A percentile compares a stretch with the other conserved stretches of the same genome.
Conservation (phyloP, 2,888 invertebrate genomes). For the Limulus polyphemus region DNA sequence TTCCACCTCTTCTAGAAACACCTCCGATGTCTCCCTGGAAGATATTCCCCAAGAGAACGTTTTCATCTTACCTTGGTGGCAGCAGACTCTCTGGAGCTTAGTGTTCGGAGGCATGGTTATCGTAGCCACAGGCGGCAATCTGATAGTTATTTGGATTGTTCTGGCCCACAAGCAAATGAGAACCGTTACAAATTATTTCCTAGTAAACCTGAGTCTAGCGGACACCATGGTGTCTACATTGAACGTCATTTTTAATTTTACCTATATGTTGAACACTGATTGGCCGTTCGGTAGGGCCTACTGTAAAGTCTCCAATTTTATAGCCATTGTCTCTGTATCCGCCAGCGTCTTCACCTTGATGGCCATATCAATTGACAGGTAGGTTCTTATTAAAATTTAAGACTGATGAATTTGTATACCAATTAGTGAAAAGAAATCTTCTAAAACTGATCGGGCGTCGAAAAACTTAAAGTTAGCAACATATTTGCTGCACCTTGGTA, state of each 20-base stretch:
- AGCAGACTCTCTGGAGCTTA: constrained; percentile 70
- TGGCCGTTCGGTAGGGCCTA: constrained; percentile 92
- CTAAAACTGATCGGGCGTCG: no score
- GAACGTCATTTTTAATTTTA: constrained; percentile 91
- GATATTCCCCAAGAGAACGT: constrained; percentile 14
- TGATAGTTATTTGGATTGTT: constrained; percentile 97
- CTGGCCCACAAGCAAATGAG: constrained; percentile 90
- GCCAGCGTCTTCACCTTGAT: constrained; percentile 93
- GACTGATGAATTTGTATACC: not conserved
- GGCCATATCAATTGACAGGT: constrained; percentile 97
- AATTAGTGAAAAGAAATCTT: no score
- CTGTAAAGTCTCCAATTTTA: constrained; percentile 91
- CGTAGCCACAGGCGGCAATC: constrained; percentile 85
- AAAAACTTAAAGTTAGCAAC: no score
- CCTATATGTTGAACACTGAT: constrained; percentile 83
- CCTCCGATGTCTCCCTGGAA: constrained; percentile 1
- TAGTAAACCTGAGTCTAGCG: constrained; percentile 89
- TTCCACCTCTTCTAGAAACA: not conserved
- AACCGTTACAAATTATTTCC: constrained; percentile 93
- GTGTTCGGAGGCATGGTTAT: constrained; percentile 82
- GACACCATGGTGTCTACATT: constrained; percentile 91
- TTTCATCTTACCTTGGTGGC: constrained; percentile 25
- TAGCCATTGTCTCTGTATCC: constrained; percentile 79
- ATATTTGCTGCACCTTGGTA: no score
- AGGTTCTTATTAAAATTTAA: constrained; percentile 36